These are phyloP conservation scores for Neodiprion fabricii DNA, from an alignment of 1,140 invertebrate species.

Conservation along the genomic window DNA sequence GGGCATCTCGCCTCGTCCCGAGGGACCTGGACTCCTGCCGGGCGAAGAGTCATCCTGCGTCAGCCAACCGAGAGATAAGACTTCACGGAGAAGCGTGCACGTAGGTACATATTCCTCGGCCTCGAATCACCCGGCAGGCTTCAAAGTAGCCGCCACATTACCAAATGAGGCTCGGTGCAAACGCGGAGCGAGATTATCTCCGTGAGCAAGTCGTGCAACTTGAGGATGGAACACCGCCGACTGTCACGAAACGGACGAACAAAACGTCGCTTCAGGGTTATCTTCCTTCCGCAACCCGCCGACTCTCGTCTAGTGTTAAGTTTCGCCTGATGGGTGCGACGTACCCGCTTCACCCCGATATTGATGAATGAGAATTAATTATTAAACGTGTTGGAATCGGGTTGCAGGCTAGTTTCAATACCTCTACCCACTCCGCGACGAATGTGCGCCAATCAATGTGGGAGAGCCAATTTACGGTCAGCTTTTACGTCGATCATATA, in stretches of 20 bases:
- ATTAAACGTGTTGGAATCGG: neutral
- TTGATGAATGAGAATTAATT: neutral
- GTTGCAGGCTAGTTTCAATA: neutral
- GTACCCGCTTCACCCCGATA: neutral
- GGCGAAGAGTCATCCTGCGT: no score
- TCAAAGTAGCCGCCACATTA: constrained; percentile 4
- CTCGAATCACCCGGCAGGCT: neutral
- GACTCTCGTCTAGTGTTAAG: neutral
- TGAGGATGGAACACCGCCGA: neutral
- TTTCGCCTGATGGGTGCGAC: neutral
- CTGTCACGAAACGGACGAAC: neutral
- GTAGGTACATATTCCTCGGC: neutral
- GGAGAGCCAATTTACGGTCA: no score
- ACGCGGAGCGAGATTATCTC: neutral
- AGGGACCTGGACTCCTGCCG: no score
- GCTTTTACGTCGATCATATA: no score
- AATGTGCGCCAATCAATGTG: no score
- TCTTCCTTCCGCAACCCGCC: neutral
- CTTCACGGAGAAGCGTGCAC: no score
- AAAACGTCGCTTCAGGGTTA: neutral
- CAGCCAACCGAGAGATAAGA: no score
- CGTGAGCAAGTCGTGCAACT: neutral
- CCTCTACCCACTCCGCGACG: no score
- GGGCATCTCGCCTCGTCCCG: no score
- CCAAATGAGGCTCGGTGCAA: neutral